These are phyloP conservation scores for Rhyacophila brunnea DNA, from an alignment of 1,140 invertebrate genomes.

Conservation along the genomic window DNA sequence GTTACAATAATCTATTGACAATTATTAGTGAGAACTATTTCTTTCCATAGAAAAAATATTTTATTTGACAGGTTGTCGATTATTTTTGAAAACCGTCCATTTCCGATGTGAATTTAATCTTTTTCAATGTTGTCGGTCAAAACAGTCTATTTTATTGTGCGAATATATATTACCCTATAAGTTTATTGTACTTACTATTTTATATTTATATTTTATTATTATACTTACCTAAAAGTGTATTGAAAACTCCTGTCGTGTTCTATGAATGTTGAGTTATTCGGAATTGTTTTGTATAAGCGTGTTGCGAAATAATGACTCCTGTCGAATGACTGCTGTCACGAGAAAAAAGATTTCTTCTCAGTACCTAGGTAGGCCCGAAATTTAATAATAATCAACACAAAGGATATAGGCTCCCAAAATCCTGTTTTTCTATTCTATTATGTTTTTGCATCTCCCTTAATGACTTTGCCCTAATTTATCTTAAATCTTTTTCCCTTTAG, in stretches of 20 bases:
- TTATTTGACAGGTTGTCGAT: too few relatives aligned
- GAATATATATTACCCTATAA: too few relatives aligned
- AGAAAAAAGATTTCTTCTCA: background rate
- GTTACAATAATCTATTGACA: too few relatives aligned
- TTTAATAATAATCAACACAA: background rate
- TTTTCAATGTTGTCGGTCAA: too few relatives aligned
- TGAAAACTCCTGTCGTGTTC: background rate
- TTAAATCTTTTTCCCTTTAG: constrained; percentile 8
- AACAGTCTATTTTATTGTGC: too few relatives aligned
- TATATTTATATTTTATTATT: too few relatives aligned
- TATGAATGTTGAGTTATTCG: background rate
- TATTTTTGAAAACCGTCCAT: too few relatives aligned
- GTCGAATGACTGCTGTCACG: background rate
- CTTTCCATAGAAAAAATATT: too few relatives aligned
- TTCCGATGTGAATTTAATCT: too few relatives aligned
- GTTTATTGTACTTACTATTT: too few relatives aligned
- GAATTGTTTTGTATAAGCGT: constrained; percentile 21
- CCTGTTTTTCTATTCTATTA: background rate
- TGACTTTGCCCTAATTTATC: constrained; percentile 23
- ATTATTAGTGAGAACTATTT: too few relatives aligned
- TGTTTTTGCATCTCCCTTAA: constrained; percentile 13
- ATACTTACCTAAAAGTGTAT: background rate
- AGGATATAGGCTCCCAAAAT: background rate
- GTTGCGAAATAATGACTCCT: constrained; percentile 16
- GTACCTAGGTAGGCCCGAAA: too few relatives aligned